Evolutionary conservation across 2,888 invertebrate species (phyloP).

Genomic region (Thereva unica): DNA sequence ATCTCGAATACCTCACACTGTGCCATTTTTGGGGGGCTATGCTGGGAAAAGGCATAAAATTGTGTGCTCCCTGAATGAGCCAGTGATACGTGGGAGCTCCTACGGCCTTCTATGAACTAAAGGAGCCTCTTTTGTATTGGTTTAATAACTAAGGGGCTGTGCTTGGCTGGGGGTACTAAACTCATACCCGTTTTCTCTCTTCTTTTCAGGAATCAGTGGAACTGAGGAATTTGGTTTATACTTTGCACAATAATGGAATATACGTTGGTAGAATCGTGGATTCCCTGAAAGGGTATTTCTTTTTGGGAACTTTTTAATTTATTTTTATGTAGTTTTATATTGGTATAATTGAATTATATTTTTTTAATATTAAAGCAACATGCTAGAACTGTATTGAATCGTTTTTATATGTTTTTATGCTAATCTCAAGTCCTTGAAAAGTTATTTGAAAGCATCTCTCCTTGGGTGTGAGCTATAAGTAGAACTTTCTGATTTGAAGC

Average conservation of each 20-base stretch:
- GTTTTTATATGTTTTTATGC: too few species aligned
- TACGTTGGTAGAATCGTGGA: conserved; percentile 53
- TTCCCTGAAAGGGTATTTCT: conserved; percentile 54
- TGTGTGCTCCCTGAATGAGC: neutral
- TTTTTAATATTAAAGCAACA: too few species aligned
- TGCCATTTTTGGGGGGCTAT: conserved; percentile 18
- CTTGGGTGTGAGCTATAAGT: too few species aligned
- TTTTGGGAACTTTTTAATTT: conserved; percentile 51
- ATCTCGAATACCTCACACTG: neutral
- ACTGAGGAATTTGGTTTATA: conserved; percentile 50
- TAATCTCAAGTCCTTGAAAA: too few species aligned
- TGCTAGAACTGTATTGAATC: too few species aligned
- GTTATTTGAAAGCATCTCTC: too few species aligned
- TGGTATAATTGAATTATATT: neutral
- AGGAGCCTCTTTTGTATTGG: too few species aligned
- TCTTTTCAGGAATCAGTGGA: conserved; percentile 52
- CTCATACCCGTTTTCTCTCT: conserved; percentile 2
- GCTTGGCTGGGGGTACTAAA: too few species aligned
- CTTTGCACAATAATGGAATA: conserved; percentile 53
- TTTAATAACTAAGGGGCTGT: too few species aligned
- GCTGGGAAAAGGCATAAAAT: conserved; percentile 16
- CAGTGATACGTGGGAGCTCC: too few species aligned
- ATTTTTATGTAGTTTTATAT: neutral
- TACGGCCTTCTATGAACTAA: too few species aligned
- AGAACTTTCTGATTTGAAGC: too few species aligned